Evolutionary conservation across 2,113 vertebrate species (phyloP).

Genomic region (Raja brachyura): DNA sequence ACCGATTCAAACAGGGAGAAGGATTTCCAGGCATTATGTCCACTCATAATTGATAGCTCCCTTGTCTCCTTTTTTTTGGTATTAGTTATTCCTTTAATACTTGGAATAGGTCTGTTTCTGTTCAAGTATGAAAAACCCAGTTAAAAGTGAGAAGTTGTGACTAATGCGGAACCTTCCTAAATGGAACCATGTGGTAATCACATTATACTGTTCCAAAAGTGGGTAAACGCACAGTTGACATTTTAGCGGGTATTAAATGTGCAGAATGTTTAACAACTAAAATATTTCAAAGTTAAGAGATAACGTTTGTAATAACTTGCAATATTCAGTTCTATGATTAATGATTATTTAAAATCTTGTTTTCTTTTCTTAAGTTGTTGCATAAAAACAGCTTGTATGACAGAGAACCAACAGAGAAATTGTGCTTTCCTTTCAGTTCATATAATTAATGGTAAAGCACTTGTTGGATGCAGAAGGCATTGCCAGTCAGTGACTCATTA

Average conservation of each 20-base stretch:
- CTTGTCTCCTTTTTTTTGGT: constrained; percentile 52
- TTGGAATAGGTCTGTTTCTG: constrained; percentile 54
- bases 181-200: constrained; percentile 47
- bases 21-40: constrained; percentile 53
- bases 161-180: constrained; percentile 49
- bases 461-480: neutral
- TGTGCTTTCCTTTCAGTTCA: neutral
- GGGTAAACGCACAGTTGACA: neutral
- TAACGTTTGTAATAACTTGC: neutral
- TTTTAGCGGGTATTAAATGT: neutral
- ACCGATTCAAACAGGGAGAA: constrained; percentile 52
- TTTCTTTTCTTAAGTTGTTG: neutral
- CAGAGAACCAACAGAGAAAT: neutral
- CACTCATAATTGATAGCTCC: constrained; percentile 51
- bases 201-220: neutral
- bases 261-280: neutral
- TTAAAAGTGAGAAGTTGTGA: constrained; percentile 60
- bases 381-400: neutral
- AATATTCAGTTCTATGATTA: neutral
- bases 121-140: constrained; percentile 54
- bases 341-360: neutral
- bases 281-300: neutral
- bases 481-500: constrained; percentile 33
- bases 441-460: neutral
- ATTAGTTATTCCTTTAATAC: constrained; percentile 57